These are phyloP conservation scores for Bovichtus variegatus DNA, from an alignment of 2,797 vertebrate genomes.

Conservation along the genomic window DNA sequence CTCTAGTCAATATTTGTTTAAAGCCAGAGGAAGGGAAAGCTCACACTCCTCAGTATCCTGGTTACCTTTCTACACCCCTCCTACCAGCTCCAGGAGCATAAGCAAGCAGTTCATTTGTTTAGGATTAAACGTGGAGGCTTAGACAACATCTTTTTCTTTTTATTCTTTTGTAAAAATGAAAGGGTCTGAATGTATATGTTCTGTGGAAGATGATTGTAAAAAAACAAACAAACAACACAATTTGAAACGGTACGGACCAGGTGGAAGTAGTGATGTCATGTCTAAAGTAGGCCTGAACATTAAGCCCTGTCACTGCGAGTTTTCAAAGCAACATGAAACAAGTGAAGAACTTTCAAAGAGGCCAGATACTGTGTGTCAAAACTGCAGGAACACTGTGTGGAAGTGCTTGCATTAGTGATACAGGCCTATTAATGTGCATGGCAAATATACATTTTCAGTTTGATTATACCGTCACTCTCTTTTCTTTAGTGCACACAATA, in stretches of 20 bases:
- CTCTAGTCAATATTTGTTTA: conserved; percentile 84
- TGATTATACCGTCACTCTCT: background rate
- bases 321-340: background rate
- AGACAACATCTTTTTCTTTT: background rate
- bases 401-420: background rate
- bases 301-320: background rate
- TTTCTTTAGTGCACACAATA: background rate
- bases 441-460: background rate
- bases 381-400: background rate
- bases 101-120: conserved; percentile 25
- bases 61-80: conserved; percentile 71
- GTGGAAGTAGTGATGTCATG: background rate
- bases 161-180: background rate
- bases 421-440: background rate
- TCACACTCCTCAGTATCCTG: conserved; percentile 79
- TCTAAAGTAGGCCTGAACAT: background rate
- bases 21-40: conserved; percentile 65
- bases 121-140: conserved; percentile 7
- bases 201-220: background rate
- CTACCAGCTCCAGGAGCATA: conserved; percentile 35
- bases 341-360: background rate
- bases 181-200: background rate
- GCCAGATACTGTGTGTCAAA: background rate
- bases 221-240: too few relatives aligned
- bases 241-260: background rate